A percentile compares a stretch with the other conserved stretches of the same genome.
Conservation (phyloP, 2,113 vertebrate species). For the Paratilapia polleni region DNA sequence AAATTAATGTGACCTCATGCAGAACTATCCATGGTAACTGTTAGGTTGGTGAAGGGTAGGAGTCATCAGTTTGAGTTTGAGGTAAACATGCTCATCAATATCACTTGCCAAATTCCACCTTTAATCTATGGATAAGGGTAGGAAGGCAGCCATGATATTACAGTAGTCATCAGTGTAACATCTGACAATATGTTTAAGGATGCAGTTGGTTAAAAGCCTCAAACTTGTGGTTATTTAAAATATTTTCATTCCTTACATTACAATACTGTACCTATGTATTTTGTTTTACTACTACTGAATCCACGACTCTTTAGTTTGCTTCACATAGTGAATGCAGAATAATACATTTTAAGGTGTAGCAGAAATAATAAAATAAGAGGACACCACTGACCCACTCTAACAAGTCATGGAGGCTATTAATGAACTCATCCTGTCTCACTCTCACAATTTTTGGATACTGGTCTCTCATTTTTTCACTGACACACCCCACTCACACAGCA, state of each 20-base stretch:
- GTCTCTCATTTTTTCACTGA: constrained; percentile 15
- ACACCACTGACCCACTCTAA: not conserved
- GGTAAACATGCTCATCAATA: not conserved
- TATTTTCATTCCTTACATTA: not conserved
- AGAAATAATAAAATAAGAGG: not conserved
- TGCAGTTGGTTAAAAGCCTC: not conserved
- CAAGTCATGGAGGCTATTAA: not conserved
- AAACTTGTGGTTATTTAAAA: not conserved
- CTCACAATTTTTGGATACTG: not conserved
- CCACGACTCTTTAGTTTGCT: not conserved
- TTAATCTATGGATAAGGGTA: not conserved
- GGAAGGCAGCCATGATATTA: too few relatives aligned
- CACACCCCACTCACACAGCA: constrained; percentile 14
- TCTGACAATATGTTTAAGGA: not conserved
- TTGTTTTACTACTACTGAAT: not conserved
- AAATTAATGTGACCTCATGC: not conserved
- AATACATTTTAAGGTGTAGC: not conserved
- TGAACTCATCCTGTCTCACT: not conserved
- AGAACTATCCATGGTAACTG: not conserved
- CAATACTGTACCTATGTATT: not conserved
- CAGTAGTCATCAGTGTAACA: not conserved
- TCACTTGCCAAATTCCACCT: not conserved
- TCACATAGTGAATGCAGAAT: not conserved
- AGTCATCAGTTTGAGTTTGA: not conserved
- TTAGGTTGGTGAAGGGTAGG: not conserved